A percentile compares a stretch with the other conserved stretches of the same genome.
Conservation (phyloP, 1,140 invertebrate species). For the Mizuhopecten yessoensis region DNA sequence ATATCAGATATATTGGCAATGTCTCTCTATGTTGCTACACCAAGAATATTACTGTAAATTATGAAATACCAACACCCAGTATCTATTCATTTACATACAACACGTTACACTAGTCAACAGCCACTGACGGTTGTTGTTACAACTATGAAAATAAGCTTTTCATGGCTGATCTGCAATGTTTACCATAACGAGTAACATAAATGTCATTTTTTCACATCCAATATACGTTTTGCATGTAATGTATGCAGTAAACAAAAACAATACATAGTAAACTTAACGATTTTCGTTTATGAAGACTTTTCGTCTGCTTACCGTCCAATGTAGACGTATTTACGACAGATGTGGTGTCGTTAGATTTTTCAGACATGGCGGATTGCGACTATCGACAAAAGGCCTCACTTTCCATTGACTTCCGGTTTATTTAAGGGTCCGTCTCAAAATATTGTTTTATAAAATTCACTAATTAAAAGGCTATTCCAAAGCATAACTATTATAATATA, state of each 20-base stretch:
- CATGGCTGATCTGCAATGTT: neutral
- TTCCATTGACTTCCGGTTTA: neutral
- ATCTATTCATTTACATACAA: too few relatives aligned
- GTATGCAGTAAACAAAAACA: neutral
- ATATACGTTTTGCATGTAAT: neutral
- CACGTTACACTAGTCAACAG: too few relatives aligned
- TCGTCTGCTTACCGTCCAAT: conserved; percentile 18
- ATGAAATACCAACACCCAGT: too few relatives aligned
- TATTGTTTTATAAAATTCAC: too few relatives aligned
- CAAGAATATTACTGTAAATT: too few relatives aligned
- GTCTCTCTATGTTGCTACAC: too few relatives aligned
- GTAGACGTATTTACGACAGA: conserved; percentile 38
- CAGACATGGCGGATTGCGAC: conserved; percentile 36
- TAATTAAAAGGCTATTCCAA: too few relatives aligned
- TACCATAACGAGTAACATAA: neutral
- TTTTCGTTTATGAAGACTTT: neutral
- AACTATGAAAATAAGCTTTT: too few relatives aligned
- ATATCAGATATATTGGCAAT: too few relatives aligned
- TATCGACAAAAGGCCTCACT: conserved; percentile 37
- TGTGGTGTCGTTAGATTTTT: conserved; percentile 34
- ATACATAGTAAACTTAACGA: neutral
- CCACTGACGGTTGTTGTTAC: too few relatives aligned
- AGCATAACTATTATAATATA: too few relatives aligned
- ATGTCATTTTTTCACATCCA: neutral
- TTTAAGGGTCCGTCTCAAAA: neutral